Evolutionary conservation across 2,888 invertebrate genomes (phyloP).

Genomic region (Dynastes maya): DNA sequence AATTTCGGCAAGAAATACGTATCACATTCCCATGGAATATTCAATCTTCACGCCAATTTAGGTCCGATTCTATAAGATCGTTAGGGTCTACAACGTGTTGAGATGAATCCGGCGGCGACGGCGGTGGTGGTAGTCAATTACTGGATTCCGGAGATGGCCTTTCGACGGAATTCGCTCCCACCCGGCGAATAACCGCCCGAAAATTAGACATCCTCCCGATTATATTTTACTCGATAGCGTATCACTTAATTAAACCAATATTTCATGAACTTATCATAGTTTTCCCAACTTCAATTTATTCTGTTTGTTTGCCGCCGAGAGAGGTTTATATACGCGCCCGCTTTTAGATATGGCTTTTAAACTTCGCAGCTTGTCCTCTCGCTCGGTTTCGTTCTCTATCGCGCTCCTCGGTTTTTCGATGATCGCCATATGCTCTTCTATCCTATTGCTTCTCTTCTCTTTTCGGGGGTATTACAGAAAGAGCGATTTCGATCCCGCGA

Average conservation of each 20-base stretch:
- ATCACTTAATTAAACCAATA: slow-evolving; percentile 59
- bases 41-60: slow-evolving; percentile 13
- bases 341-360: slow-evolving; percentile 42
- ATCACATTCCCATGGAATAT: neutral
- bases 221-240: slow-evolving; percentile 52
- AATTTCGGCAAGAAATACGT: too few relatives aligned
- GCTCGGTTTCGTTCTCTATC: neutral
- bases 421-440: neutral
- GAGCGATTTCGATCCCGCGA: slow-evolving; percentile 12
- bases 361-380: slow-evolving; percentile 23
- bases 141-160: slow-evolving; percentile 5
- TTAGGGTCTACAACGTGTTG: neutral
- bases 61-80: slow-evolving; percentile 2
- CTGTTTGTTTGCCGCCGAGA: slow-evolving; percentile 46
- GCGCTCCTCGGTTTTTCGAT: neutral
- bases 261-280: slow-evolving; percentile 58
- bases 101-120: neutral
- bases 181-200: slow-evolving; percentile 10
- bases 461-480: neutral
- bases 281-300: slow-evolving; percentile 50
- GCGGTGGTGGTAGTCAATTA: neutral
- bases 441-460: slow-evolving; percentile 1
- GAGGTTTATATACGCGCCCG: slow-evolving; percentile 23
- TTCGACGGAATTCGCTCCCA: slow-evolving; percentile 1
- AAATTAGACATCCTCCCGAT: slow-evolving; percentile 45